Evolutionary conservation across 1,140 invertebrate species (phyloP).

Genomic region (Formica exsecta): DNA sequence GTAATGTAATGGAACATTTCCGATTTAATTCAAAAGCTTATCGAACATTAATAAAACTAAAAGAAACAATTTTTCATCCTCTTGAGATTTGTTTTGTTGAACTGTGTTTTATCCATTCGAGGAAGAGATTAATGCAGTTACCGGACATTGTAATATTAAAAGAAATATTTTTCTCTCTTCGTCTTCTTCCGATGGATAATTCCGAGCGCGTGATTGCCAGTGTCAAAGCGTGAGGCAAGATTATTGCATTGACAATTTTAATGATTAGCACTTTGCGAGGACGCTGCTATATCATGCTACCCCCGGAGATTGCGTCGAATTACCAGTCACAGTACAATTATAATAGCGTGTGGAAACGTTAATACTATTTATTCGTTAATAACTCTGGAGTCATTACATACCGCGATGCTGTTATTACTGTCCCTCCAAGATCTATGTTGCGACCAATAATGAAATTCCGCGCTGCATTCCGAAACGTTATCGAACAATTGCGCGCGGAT

Average conservation of each 20-base stretch:
- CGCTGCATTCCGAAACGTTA: slow-evolving; percentile 58
- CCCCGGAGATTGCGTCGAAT: slow-evolving; percentile 57
- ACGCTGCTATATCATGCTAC: slow-evolving; percentile 18
- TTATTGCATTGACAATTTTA: slow-evolving; percentile 54
- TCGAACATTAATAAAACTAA: no score
- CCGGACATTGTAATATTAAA: slow-evolving; percentile 3
- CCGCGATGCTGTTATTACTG: slow-evolving; percentile 44
- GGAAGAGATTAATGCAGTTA: slow-evolving; percentile 10
- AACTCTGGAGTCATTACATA: slow-evolving; percentile 40
- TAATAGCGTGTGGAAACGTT: slow-evolving; percentile 9
- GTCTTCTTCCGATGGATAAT: slow-evolving; percentile 1
- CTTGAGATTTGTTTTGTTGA: no score
- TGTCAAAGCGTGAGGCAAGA: slow-evolving; percentile 47
- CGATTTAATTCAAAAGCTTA: no score
- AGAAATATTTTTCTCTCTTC: background rate
- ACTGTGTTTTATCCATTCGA: background rate
- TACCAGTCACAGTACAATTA: slow-evolving; percentile 47
- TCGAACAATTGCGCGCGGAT: slow-evolving; percentile 55
- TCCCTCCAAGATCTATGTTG: slow-evolving; percentile 44
- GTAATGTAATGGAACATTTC: no score
- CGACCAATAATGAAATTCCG: slow-evolving; percentile 62
- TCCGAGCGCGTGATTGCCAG: slow-evolving; percentile 25
- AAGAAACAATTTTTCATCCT: no score
- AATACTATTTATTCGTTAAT: slow-evolving; percentile 58
- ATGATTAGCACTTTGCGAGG: slow-evolving; percentile 61